phyloP scores from a whole-genome alignment of 2,113 vertebrate genomes.

The Hippocampus comes region DNA sequence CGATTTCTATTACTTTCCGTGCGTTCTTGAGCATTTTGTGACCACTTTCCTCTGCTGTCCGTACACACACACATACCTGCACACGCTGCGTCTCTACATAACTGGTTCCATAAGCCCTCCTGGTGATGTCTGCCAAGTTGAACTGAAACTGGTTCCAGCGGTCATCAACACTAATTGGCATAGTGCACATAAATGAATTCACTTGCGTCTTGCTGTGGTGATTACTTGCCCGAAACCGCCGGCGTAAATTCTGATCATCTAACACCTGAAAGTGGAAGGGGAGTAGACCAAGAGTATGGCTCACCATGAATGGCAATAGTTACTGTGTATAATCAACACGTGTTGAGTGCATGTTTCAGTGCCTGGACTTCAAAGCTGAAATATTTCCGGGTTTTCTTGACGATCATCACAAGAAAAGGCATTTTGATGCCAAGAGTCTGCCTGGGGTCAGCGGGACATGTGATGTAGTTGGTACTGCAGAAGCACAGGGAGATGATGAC shows the following conservation, averaged over 20 bases:
- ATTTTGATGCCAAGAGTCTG: slow-evolving; percentile 95
- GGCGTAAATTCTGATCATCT: slow-evolving; percentile 92
- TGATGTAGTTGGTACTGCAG: slow-evolving; percentile 93
- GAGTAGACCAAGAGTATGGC: background rate
- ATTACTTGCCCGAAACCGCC: slow-evolving; percentile 92
- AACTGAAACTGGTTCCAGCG: slow-evolving; percentile 99
- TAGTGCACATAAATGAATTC: slow-evolving; percentile 97
- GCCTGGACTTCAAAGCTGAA: slow-evolving; percentile 99
- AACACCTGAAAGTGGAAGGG: slow-evolving; percentile 77
- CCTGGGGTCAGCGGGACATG: slow-evolving; percentile 95
- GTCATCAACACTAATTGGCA: slow-evolving; percentile 94
- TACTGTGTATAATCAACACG: background rate
- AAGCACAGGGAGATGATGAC: background rate
- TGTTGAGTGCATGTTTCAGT: slow-evolving; percentile 6
- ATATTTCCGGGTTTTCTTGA: slow-evolving; percentile 97
- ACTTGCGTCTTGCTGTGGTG: slow-evolving; percentile 95
- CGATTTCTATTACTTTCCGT: background rate
- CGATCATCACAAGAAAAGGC: slow-evolving; percentile 95
- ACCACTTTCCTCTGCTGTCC: background rate
- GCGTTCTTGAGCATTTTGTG: background rate
- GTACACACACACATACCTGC: slow-evolving; percentile 75
- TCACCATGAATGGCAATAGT: background rate
- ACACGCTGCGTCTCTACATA: slow-evolving; percentile 94
- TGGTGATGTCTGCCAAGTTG: slow-evolving; percentile 92
- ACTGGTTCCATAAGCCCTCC: slow-evolving; percentile 91